A percentile compares a stretch with the other conserved stretches of the same genome.
Conservation (phyloP, 1,140 invertebrate genomes). For the Gonatopus flavifemur region DNA sequence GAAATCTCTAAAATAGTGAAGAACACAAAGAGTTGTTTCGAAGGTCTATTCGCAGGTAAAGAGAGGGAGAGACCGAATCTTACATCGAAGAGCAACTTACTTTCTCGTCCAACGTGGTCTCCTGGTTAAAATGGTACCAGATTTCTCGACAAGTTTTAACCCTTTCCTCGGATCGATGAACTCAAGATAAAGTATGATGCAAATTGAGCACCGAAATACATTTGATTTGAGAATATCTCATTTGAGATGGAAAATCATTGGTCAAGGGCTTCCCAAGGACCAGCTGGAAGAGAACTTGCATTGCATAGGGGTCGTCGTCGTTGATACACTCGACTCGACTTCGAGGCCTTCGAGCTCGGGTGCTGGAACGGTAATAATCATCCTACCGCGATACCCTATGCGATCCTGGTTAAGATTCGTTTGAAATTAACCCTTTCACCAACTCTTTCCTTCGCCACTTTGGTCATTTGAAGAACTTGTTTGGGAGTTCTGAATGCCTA, state of each 20-base stretch:
- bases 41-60: no score
- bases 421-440: constrained; percentile 37
- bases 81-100: no score
- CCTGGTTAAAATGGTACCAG: constrained; percentile 35
- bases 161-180: constrained; percentile 20
- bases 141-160: constrained; percentile 39
- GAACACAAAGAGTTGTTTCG: no score
- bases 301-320: no score
- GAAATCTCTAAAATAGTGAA: no score
- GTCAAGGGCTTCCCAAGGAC: no score
- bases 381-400: constrained; percentile 10
- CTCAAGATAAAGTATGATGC: constrained; percentile 5
- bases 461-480: constrained; percentile 4
- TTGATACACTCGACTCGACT: no score
- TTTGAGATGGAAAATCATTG: no score
- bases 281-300: no score
- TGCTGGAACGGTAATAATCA: neutral
- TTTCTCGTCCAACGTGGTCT: neutral
- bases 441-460: neutral
- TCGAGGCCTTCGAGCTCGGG: neutral
- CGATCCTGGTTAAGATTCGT: constrained; percentile 22
- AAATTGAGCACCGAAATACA: no score
- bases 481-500: constrained; percentile 21
- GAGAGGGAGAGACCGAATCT: neutral
- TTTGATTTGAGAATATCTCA: no score